phyloP scores from a whole-genome alignment of 2,797 vertebrate species.

The Pangasius sanitwongsei region DNA sequence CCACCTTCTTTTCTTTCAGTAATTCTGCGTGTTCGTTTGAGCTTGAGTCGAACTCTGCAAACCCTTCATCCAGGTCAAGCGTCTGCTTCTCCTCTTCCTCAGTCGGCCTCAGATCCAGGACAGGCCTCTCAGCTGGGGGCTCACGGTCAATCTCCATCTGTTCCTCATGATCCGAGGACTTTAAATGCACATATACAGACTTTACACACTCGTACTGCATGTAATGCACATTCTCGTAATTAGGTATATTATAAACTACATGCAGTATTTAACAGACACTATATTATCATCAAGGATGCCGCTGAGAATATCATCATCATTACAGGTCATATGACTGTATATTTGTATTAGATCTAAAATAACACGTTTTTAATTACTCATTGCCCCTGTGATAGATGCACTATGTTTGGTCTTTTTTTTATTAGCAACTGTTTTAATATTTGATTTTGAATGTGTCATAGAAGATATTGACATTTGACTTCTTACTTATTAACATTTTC shows the following conservation, averaged over 20 bases:
- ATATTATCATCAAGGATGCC: neutral
- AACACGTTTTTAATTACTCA: neutral
- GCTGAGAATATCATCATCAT: neutral
- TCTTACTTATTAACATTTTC: neutral
- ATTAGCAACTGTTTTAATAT: neutral
- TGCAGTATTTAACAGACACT: neutral
- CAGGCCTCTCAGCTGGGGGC: slow-evolving; percentile 45
- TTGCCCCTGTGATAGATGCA: neutral
- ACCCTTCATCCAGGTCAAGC: slow-evolving; percentile 61
- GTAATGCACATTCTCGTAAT: neutral
- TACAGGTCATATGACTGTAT: neutral
- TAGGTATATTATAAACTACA: neutral
- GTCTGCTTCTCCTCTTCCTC: slow-evolving; percentile 46
- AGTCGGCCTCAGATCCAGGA: slow-evolving; percentile 43
- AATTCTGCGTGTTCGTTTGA: slow-evolving; percentile 55
- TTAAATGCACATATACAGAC: neutral
- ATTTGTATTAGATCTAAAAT: neutral
- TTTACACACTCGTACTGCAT: neutral
- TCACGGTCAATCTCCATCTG: slow-evolving; percentile 27
- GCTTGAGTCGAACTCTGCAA: slow-evolving; percentile 59
- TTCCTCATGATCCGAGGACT: slow-evolving; percentile 45
- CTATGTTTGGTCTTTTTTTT: neutral
- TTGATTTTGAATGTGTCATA: neutral
- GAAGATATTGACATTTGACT: neutral
- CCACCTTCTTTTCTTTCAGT: slow-evolving; percentile 72